Conservation (phyloP, 2,797 vertebrate species). For the Typhlichthys eigenmanni region DNA sequence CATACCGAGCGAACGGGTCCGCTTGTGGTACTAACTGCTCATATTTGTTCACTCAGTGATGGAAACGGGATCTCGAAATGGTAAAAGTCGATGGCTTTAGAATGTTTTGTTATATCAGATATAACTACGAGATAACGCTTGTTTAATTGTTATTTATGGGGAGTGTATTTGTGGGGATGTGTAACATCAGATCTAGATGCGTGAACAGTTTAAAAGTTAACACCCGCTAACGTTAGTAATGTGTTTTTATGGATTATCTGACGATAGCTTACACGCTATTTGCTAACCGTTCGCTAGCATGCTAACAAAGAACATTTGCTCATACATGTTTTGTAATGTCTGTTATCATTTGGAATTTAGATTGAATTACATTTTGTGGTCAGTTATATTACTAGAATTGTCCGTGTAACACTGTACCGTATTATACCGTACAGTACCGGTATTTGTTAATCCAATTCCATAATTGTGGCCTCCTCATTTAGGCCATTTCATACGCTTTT, state of each 20-base stretch:
- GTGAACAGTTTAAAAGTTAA: too few species aligned
- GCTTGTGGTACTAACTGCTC: constrained; percentile 11
- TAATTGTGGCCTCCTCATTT: constrained; percentile 3
- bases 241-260: constrained; percentile 34
- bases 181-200: too few species aligned
- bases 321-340: constrained; percentile 57
- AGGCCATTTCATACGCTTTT: constrained; percentile 7
- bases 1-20: constrained; percentile 27
- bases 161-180: neutral
- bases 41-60: constrained; percentile 16
- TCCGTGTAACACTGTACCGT: too few species aligned
- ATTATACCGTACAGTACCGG: too few species aligned
- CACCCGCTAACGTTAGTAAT: too few species aligned
- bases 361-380: constrained; percentile 10
- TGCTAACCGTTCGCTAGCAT: constrained; percentile 51
- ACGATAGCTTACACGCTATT: constrained; percentile 40
- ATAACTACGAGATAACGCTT: neutral
- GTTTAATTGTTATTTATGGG: neutral
- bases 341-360: constrained; percentile 38
- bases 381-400: neutral
- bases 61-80: constrained; percentile 23
- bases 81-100: constrained; percentile 10
- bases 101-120: neutral
- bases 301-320: constrained; percentile 76
- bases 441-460: neutral